Percentiles rank a stretch among this genome's conserved stretches.
These are phyloP conservation scores for Macquaria australasica DNA, from an alignment of 2,113 vertebrate genomes.

Conservation along the genomic window DNA sequence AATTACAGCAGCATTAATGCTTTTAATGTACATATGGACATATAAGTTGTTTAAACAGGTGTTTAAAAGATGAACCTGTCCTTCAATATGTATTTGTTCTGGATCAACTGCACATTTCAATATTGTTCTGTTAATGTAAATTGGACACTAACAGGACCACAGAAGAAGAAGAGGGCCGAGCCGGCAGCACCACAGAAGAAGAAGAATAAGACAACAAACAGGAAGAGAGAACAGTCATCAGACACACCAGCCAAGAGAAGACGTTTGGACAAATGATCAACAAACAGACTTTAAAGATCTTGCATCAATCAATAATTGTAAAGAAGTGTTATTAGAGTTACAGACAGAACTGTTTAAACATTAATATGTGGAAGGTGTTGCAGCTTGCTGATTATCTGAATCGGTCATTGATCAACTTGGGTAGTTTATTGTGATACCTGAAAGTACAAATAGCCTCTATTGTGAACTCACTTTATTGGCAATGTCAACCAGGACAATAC, in stretches of 20 bases:
- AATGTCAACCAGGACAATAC: too few species aligned
- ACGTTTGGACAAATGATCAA: not conserved
- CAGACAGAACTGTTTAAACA: not conserved
- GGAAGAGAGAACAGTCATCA: not conserved
- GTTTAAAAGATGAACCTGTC: too few species aligned
- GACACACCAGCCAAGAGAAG: not conserved
- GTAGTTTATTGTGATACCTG: not conserved
- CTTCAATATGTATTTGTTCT: too few species aligned
- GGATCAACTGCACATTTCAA: not conserved
- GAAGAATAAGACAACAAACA: not conserved
- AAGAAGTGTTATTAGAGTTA: not conserved
- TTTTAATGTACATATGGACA: too few species aligned
- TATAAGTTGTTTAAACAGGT: too few species aligned
- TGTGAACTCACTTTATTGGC: too few species aligned
- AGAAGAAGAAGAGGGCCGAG: too few species aligned
- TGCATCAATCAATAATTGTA: not conserved
- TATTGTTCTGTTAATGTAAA: fast-evolving
- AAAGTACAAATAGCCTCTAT: too few species aligned
- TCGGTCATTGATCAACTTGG: not conserved
- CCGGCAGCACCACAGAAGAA: too few species aligned
- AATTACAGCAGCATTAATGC: too few species aligned
- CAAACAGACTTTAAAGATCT: not conserved
- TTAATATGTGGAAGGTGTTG: not conserved
- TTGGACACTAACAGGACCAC: conserved; percentile 14
- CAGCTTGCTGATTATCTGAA: not conserved